Conservation (phyloP, 2,888 invertebrate genomes). For the Physocephala rufipes region DNA sequence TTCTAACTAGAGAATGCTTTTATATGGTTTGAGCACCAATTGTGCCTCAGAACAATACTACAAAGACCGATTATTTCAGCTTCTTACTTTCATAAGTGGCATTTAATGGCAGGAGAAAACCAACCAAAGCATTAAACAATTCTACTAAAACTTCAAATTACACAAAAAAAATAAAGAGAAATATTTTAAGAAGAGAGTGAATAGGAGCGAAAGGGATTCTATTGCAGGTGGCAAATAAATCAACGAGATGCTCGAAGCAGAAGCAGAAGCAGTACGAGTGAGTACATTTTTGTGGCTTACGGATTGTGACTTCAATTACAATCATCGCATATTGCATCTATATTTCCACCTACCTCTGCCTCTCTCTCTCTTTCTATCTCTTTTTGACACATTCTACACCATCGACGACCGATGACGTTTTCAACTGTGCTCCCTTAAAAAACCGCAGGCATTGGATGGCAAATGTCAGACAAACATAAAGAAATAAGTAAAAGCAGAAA, state of each 20-base stretch:
- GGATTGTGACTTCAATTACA: conserved; percentile 29
- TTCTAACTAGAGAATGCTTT: too few species aligned
- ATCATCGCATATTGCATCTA: neutral
- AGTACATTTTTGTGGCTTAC: conserved; percentile 44
- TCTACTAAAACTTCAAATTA: neutral
- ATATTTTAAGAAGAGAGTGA: neutral
- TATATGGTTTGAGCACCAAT: too few species aligned
- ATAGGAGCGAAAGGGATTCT: neutral
- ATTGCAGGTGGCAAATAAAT: conserved; percentile 30
- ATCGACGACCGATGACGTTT: too few species aligned
- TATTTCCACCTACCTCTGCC: too few species aligned
- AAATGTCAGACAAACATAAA: too few species aligned
- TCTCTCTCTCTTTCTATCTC: neutral
- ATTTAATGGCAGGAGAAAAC: neutral
- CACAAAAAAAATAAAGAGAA: neutral
- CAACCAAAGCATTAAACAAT: neutral
- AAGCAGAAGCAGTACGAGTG: too few species aligned
- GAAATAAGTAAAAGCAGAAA: too few species aligned
- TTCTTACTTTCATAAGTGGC: conserved; percentile 5
- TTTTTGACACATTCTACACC: neutral
- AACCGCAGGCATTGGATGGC: neutral
- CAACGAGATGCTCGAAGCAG: conserved; percentile 36
- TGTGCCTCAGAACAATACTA: neutral
- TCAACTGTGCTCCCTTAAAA: too few species aligned
- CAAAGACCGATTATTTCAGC: neutral